Percentiles rank a stretch among this genome's conserved stretches.
Conservation (phyloP, 2,113 vertebrate genomes). For the Elgaria multicarinata region DNA sequence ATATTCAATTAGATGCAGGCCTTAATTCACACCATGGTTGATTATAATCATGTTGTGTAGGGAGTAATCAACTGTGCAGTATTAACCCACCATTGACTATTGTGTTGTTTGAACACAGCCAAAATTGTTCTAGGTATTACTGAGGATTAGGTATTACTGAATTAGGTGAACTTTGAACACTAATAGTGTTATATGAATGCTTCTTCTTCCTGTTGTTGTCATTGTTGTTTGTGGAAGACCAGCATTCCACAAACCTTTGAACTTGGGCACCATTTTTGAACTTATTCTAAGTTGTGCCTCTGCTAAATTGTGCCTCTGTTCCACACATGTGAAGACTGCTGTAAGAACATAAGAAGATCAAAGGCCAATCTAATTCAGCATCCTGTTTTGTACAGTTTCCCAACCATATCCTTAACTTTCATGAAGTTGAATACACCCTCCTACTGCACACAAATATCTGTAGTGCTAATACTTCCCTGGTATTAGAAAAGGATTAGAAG, state of each 20-base stretch:
- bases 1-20: too few relatives aligned
- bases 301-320: not conserved
- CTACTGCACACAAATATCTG: too few relatives aligned
- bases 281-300: too few relatives aligned
- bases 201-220: too few relatives aligned
- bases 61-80: too few relatives aligned
- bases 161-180: not conserved
- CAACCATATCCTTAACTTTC: not conserved
- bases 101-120: too few relatives aligned
- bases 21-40: too few relatives aligned
- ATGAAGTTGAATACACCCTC: not conserved
- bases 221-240: not conserved
- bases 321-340: not conserved
- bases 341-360: not conserved
- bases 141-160: too few relatives aligned
- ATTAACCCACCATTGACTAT: too few relatives aligned
- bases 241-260: not conserved
- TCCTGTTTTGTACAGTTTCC: not conserved
- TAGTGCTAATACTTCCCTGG: not conserved
- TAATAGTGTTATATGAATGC: not conserved
- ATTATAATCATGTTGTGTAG: too few relatives aligned
- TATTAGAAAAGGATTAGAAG: not conserved
- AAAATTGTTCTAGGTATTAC: not conserved
- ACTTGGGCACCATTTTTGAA: not conserved
- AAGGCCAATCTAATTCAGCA: not conserved